A percentile compares a stretch with the other conserved stretches of the same genome.
phyloP scores from a whole-genome alignment of 2,888 invertebrate genomes.

The Ectropis crepuscularia region DNA sequence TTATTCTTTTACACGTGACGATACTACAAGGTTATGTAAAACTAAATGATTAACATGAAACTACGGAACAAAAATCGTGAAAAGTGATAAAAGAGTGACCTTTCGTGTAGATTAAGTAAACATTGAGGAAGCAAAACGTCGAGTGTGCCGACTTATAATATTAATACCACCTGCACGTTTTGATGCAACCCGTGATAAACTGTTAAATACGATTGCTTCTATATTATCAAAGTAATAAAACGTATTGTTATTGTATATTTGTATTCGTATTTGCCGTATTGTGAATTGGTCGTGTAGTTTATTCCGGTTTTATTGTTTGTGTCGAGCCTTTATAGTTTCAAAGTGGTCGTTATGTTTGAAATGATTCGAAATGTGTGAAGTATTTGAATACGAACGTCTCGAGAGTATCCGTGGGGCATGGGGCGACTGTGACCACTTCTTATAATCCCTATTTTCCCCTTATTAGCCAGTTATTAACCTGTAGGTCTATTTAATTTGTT shows the following conservation, averaged over 20 bases:
- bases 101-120: constrained; percentile 15
- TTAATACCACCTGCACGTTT: constrained; percentile 28
- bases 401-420: constrained; percentile 40
- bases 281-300: constrained; percentile 43
- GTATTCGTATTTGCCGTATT: constrained; percentile 44
- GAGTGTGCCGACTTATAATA: constrained; percentile 16
- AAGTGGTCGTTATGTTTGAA: constrained; percentile 40
- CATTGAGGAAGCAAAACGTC: constrained; percentile 26
- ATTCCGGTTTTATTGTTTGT: constrained; percentile 45
- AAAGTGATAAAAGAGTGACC: constrained; percentile 17
- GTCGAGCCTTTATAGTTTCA: constrained; percentile 32
- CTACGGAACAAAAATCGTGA: constrained; percentile 16
- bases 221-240: constrained; percentile 36
- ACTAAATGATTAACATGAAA: constrained; percentile 9
- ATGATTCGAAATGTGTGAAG: constrained; percentile 33
- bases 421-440: not conserved
- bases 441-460: too few species aligned
- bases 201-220: constrained; percentile 20
- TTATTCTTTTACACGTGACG: constrained; percentile 16
- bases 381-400: constrained; percentile 40
- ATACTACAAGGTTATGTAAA: constrained; percentile 18
- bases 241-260: constrained; percentile 40
- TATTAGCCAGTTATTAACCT: too few species aligned
- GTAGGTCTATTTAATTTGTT: too few species aligned
- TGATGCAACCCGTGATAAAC: constrained; percentile 30